These are phyloP conservation scores for Ahaetulla prasina DNA, from an alignment of 2,113 vertebrate genomes.

Conservation along the genomic window DNA sequence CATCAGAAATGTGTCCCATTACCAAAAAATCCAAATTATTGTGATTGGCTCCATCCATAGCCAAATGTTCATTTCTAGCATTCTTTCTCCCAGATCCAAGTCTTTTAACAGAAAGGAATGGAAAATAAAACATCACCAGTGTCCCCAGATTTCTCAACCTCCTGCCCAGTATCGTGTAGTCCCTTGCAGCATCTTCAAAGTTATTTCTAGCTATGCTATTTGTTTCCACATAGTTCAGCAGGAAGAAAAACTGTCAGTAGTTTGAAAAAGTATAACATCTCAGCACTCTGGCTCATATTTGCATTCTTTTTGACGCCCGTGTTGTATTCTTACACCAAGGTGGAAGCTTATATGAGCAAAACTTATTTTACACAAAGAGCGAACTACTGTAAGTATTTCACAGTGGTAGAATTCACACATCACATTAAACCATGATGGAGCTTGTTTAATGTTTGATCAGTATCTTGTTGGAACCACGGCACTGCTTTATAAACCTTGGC, in stretches of 20 bases:
- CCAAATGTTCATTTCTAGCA: not conserved
- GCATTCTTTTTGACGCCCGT: not conserved
- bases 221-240: not conserved
- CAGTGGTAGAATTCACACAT: not conserved
- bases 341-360: not conserved
- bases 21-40: not conserved
- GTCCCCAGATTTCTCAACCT: not conserved
- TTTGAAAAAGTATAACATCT: not conserved
- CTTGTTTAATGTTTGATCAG: not conserved
- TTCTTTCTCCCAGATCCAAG: not conserved
- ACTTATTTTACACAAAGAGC: not conserved
- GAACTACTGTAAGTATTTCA: not conserved
- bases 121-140: not conserved
- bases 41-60: not conserved
- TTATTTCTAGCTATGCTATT: not conserved
- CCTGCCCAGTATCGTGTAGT: not conserved
- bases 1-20: not conserved
- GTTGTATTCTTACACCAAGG: not conserved
- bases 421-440: not conserved
- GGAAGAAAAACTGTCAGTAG: not conserved
- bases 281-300: not conserved
- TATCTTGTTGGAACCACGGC: not conserved
- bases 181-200: not conserved
- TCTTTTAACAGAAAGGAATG: not conserved
- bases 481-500: not conserved